Conservation (phyloP, 2,113 vertebrate genomes). For the Rhegmatorhina hoffmannsi region DNA sequence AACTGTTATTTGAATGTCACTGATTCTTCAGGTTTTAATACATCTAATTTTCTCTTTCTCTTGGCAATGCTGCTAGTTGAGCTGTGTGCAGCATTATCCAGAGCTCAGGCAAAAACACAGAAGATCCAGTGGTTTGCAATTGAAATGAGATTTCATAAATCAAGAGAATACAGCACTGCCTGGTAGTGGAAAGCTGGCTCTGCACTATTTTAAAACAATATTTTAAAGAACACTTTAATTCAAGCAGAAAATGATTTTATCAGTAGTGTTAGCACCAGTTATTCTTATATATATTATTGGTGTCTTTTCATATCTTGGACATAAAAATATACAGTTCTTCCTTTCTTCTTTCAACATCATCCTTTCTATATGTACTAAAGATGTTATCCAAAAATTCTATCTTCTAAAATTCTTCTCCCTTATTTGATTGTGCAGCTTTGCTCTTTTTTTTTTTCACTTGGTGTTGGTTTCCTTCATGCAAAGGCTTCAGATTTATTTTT, state of each 20-base stretch:
- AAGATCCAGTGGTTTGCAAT: slow-evolving; percentile 29
- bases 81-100: slow-evolving; percentile 35
- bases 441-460: background rate
- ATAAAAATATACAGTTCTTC: background rate
- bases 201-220: slow-evolving; percentile 3
- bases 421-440: background rate
- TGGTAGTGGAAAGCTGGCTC: background rate
- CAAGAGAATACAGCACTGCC: background rate
- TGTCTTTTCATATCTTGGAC: background rate
- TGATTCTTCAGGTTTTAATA: slow-evolving; percentile 37
- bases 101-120: slow-evolving; percentile 14
- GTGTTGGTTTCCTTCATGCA: background rate
- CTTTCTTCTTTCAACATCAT: background rate
- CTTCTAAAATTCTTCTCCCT: background rate
- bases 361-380: background rate
- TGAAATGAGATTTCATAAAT: slow-evolving; percentile 61
- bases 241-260: slow-evolving; percentile 20
- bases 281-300: background rate
- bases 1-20: slow-evolving; percentile 38
- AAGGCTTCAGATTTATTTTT: slow-evolving; percentile 27
- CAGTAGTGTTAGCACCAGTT: background rate
- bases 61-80: background rate
- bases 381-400: background rate
- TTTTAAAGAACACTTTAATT: slow-evolving; percentile 20
- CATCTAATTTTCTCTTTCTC: slow-evolving; percentile 22